phyloP scores from a whole-genome alignment of 2,797 vertebrate species.

The Scolopax rusticola region DNA sequence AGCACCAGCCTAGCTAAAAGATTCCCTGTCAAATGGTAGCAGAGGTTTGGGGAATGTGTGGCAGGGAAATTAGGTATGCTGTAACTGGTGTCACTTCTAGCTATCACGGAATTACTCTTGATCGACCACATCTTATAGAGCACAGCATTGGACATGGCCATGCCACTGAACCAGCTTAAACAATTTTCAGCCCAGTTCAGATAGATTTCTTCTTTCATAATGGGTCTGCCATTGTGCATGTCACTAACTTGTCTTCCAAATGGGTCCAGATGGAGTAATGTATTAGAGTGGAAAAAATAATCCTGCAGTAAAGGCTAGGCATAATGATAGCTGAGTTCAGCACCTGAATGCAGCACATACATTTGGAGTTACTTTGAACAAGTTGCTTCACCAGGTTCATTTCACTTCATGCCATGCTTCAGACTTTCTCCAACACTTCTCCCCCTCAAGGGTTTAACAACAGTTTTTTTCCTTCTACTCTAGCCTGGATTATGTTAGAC shows the following conservation, averaged over 20 bases:
- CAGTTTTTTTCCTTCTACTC: background rate
- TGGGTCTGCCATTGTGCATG: background rate
- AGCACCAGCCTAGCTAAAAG: background rate
- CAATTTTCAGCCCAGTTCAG: background rate
- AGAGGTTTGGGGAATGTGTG: background rate
- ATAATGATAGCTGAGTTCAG: accelerated
- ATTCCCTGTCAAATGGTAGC: background rate
- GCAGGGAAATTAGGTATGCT: background rate
- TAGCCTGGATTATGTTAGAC: background rate
- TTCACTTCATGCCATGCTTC: background rate
- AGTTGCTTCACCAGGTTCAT: background rate
- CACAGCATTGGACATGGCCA: background rate
- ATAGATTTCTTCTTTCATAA: background rate
- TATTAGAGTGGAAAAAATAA: background rate
- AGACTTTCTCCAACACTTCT: background rate
- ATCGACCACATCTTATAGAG: background rate
- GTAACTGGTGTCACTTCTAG: background rate
- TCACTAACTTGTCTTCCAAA: background rate
- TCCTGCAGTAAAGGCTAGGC: background rate
- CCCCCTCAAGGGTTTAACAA: background rate
- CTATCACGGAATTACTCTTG: background rate
- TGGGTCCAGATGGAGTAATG: background rate
- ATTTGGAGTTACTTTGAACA: background rate
- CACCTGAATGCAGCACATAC: background rate
- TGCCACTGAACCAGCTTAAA: background rate